Conservation (phyloP, 2,888 invertebrate species). For the Empis stercorea region DNA sequence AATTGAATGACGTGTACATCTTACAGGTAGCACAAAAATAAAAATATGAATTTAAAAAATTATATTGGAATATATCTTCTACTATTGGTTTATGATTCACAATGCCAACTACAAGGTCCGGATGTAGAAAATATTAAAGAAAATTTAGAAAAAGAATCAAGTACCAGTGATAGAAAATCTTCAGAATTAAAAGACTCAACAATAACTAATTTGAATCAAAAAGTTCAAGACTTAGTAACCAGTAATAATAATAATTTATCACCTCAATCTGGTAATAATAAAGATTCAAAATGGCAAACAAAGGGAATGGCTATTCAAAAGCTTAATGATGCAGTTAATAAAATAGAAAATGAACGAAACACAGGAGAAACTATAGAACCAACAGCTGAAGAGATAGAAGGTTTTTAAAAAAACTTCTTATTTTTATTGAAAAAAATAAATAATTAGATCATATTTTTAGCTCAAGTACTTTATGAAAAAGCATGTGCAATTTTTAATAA, state of each 20-base stretch:
- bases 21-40: too few relatives aligned
- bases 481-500: slow-evolving; percentile 59
- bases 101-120: not conserved
- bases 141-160: slow-evolving; percentile 19
- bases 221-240: not conserved
- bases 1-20: too few relatives aligned
- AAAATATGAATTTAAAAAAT: too few relatives aligned
- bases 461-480: slow-evolving; percentile 58
- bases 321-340: slow-evolving; percentile 16
- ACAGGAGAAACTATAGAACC: slow-evolving; percentile 25
- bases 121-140: not conserved
- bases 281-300: slow-evolving; percentile 20
- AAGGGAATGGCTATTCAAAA: slow-evolving; percentile 20
- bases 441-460: slow-evolving; percentile 35
- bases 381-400: slow-evolving; percentile 16
- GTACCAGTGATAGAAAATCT: slow-evolving; percentile 15
- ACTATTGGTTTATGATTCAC: too few relatives aligned
- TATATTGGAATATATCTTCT: too few relatives aligned
- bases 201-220: too few relatives aligned
- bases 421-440: too few relatives aligned
- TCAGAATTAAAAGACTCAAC: slow-evolving; percentile 17
- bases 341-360: slow-evolving; percentile 35
- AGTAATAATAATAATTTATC: not conserved
- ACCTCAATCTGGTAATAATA: not conserved
- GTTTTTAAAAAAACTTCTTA: too few relatives aligned